Evolutionary conservation across 2,113 vertebrate genomes (phyloP), one percentile per base, ranked within the genome.

Genomic region (Seriola dumerili): DNA sequence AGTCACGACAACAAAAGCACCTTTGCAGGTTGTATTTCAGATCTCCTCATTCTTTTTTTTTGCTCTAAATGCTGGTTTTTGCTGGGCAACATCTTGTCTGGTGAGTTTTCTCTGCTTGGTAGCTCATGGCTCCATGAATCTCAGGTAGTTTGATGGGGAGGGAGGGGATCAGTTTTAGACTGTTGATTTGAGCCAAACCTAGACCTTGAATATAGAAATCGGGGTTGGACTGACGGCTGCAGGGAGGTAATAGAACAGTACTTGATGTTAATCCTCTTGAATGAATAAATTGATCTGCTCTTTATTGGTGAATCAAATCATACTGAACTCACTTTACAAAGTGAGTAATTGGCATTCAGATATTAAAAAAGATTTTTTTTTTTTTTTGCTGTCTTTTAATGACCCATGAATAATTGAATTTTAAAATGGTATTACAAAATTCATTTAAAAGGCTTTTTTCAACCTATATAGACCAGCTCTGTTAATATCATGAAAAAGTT

Each of bases 121-220:
- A 25, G 54, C 54, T n/a, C 1, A 11, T 11, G 54, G 10, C 10
- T n/a, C 54, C 9, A 10, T 12, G 54, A 57, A 5, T 25, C 77
- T 80, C 78, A 48, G 78, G 78, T 58, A 66, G 62, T 64, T n/a
- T 25, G 59, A 72, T n/a, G 6, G 4, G 17, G 19, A 42, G 8
- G 8, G 10, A n/a, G 50, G 46, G 46, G 46, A 17, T 48, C 48
- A 2, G 48, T 7, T 50, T 50, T 19, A 50, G 48, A 50, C 6
- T 50, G 16, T 19, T 19, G 48, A 19, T 50, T 19, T 19, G 48
- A 50, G 48, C 17, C 17, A 4, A 16, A 46, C 7, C 16, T 2
- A 19, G 14, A 17, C 16, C 44, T 46, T 46, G 44, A 46, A 46
- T 14, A 17, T 48, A 48, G 46, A 4, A 14, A 16, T 48, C 14